Percentiles rank a stretch among this genome's conserved stretches.
Evolutionary conservation across 2,888 invertebrate species (phyloP).

Genomic region (Epinotia brunnichana): DNA sequence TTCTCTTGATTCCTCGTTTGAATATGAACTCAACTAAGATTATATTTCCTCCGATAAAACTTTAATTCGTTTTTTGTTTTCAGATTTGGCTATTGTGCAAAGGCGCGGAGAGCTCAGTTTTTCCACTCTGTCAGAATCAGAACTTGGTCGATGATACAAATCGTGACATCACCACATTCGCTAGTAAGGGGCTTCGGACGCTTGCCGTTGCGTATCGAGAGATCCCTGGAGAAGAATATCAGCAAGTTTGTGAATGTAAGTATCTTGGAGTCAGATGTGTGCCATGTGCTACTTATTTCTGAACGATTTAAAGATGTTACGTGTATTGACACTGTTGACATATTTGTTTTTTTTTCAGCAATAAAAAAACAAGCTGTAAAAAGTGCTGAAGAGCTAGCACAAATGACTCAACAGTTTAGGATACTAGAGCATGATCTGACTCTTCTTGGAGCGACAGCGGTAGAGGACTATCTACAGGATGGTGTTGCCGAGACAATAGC

Average conservation of each 20-base stretch:
- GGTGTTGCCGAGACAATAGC: slow-evolving; percentile 92
- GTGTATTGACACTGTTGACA: no score
- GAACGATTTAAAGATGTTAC: no score
- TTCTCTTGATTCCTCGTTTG: background rate
- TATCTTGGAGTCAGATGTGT: slow-evolving; percentile 30
- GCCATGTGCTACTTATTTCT: background rate
- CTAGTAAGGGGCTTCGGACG: slow-evolving; percentile 90
- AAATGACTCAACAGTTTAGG: slow-evolving; percentile 66
- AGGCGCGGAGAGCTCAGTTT: slow-evolving; percentile 91
- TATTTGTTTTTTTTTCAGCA: slow-evolving; percentile 51
- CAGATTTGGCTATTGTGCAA: slow-evolving; percentile 89
- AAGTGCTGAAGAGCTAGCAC: slow-evolving; percentile 62
- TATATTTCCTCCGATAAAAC: background rate
- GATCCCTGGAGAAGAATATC: slow-evolving; percentile 87
- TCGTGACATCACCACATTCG: slow-evolving; percentile 82
- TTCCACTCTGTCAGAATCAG: slow-evolving; percentile 84
- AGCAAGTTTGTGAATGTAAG: slow-evolving; percentile 80
- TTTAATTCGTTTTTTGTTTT: background rate
- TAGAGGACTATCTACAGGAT: slow-evolving; percentile 95
- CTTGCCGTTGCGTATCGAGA: slow-evolving; percentile 90
- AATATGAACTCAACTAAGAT: background rate
- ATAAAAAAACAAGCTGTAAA: slow-evolving; percentile 66
- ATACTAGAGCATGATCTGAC: slow-evolving; percentile 83
- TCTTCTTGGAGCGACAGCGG: slow-evolving; percentile 92
- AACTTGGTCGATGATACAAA: slow-evolving; percentile 75